Percentiles rank a stretch among this genome's conserved stretches.
Conservation (phyloP, 2,113 vertebrate species). For the Xiphias gladius region DNA sequence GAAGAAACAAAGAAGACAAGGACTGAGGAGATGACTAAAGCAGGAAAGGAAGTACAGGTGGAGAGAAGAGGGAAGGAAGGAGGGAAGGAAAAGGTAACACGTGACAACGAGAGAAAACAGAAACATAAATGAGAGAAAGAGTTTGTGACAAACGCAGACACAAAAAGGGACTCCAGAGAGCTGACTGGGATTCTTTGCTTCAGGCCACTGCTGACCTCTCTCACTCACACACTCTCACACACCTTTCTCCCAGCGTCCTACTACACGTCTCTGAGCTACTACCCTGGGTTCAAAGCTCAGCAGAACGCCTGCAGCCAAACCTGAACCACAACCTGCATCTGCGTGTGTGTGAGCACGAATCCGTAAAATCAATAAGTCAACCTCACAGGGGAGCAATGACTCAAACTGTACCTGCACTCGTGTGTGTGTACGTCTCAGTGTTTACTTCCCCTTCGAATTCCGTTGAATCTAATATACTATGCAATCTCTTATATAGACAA, state of each 20-base stretch:
- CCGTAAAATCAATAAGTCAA: not conserved
- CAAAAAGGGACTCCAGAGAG: conserved; percentile 20
- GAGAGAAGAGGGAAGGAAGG: not conserved
- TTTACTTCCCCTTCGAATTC: not conserved
- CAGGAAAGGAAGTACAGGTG: not conserved
- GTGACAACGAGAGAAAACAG: not conserved
- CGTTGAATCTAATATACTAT: not conserved
- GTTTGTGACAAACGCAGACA: not conserved
- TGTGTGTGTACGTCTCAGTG: not conserved
- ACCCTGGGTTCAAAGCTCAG: conserved; percentile 47
- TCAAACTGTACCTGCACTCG: not conserved
- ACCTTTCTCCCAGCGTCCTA: conserved; percentile 1
- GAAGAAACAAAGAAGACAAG: too few relatives aligned
- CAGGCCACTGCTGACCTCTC: conserved; percentile 43
- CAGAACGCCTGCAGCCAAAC: conserved; percentile 36
- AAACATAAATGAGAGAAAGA: not conserved
- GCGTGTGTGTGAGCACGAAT: conserved; percentile 9
- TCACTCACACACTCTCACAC: conserved; percentile 21
- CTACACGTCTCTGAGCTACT: conserved; percentile 17
- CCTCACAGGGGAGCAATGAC: not conserved
- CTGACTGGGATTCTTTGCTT: conserved; percentile 32
- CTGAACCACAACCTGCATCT: conserved; percentile 20
- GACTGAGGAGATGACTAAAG: too few relatives aligned
- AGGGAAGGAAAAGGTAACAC: not conserved
- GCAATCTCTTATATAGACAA: too few relatives aligned